A percentile compares a stretch with the other conserved stretches of the same genome.
Evolutionary conservation across 2,113 vertebrate species (phyloP).

Genomic region (Arenaria interpres): DNA sequence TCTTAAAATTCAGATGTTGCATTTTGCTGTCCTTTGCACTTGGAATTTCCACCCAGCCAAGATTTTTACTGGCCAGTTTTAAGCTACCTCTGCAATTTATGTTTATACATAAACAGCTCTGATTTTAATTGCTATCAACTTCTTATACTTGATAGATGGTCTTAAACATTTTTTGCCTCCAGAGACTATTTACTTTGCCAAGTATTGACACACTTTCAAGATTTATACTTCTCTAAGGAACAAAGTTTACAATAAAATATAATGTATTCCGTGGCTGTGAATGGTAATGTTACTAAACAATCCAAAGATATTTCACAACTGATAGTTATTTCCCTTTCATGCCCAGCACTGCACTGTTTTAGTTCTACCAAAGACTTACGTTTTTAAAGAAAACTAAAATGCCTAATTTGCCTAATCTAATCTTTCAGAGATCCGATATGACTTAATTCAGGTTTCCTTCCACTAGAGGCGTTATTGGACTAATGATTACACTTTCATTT

Average conservation of each 20-base stretch:
- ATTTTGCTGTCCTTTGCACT: conserved; percentile 6
- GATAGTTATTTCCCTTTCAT: conserved; percentile 34
- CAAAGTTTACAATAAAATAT: conserved; percentile 74
- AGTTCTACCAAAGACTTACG: neutral
- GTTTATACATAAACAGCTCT: conserved; percentile 63
- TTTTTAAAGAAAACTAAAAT: neutral
- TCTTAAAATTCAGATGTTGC: conserved; percentile 56
- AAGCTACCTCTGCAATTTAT: conserved; percentile 56
- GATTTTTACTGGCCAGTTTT: conserved; percentile 54
- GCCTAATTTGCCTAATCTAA: neutral
- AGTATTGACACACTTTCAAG: conserved; percentile 73
- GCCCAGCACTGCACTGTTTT: neutral
- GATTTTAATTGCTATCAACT: conserved; percentile 71
- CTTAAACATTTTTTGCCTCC: conserved; percentile 72
- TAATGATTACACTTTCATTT: neutral
- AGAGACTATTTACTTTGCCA: conserved; percentile 73
- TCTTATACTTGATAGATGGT: conserved; percentile 64
- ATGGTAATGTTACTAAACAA: conserved; percentile 73
- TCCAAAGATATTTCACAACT: conserved; percentile 62
- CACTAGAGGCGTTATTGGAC: neutral
- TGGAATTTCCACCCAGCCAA: conserved; percentile 22
- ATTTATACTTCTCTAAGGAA: conserved; percentile 76
- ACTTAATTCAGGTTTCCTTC: neutral
- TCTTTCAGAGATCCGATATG: neutral
- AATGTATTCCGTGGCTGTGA: conserved; percentile 80